Evolutionary conservation across 1,140 invertebrate genomes (phyloP), one percentile per base, ranked within the genome.

Genomic region (Uloborus diversus): DNA sequence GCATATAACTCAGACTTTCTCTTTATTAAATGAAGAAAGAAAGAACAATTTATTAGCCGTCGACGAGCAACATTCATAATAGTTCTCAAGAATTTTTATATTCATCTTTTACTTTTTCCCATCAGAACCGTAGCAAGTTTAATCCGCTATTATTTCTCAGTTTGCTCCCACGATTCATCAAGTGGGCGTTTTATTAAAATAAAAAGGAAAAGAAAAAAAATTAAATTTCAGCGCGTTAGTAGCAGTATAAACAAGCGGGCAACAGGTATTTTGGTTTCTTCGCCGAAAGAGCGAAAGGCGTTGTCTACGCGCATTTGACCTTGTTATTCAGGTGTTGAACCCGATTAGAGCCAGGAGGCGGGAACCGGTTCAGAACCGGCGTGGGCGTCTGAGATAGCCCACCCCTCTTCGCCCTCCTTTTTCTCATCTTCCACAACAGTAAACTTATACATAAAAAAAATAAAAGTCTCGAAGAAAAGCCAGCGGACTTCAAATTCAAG

Each of bases 251-350:
- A 53, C 65, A 68, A 27, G 37, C 30, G 28, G 27, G 32, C 47
- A 47, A 70, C 68, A 49, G 27, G 69, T 35, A 35, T 73, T 73
- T n/a, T 56, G 49, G 32, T 73, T 73, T 61, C 56, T 30, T 47
- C 69, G 30, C 27, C 28, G 33, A 70, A 42, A 64, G 32, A 75
- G 42, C 17, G 70, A 75, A 62, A 76, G 62, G 73, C 73, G 73
- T 78, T 78, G 73, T 30, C 53, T 30, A 23, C 35, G 56, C 56
- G 59, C 71, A 42, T 33, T 9, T 64, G 69, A 66, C 62, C 73
- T 78, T 66, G 73, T 78, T 78, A 78, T 78, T 78, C 73, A 65
- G 73, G 61, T 78, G 73, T 78, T 78, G 73, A 78, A 78, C 73
- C 62, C 61, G 49, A 75, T 75, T 14, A 51, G 35, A 59, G 23